Evolutionary conservation across 2,113 vertebrate species (phyloP).

Genomic region (Excalfactoria chinensis): DNA sequence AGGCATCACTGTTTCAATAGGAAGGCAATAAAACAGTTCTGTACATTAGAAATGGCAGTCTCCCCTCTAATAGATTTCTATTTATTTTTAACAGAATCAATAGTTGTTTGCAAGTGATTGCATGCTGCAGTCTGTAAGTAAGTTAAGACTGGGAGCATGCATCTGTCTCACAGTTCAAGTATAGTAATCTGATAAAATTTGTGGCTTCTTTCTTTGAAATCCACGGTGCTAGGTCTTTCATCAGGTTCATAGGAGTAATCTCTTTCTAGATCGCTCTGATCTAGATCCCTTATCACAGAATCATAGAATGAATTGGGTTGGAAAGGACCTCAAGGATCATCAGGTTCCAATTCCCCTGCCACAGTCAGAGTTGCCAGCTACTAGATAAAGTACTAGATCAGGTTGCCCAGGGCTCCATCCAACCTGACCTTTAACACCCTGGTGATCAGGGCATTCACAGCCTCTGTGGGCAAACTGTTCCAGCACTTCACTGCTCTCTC

Average conservation of each 20-base stretch:
- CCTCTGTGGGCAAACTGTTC: too few relatives aligned
- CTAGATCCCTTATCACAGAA: conserved; percentile 7
- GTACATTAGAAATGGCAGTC: conserved; percentile 60
- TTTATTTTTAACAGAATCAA: conserved; percentile 83
- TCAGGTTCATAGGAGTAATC: conserved; percentile 16
- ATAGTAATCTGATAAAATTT: conserved; percentile 59
- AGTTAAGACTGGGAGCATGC: conserved; percentile 61
- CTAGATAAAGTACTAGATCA: too few relatives aligned
- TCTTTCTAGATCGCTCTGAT: conserved; percentile 21
- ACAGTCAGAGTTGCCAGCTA: too few relatives aligned
- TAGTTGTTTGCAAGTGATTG: conserved; percentile 79
- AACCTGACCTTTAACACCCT: too few relatives aligned
- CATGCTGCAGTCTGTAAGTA: conserved; percentile 68
- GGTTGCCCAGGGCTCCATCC: too few relatives aligned
- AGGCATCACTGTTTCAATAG: conserved; percentile 70
- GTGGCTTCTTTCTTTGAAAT: conserved; percentile 45
- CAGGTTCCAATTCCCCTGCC: too few relatives aligned
- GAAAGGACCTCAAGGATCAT: too few relatives aligned
- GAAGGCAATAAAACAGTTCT: conserved; percentile 70
- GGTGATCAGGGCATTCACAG: too few relatives aligned
- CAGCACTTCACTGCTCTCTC: too few relatives aligned
- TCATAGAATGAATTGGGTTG: too few relatives aligned
- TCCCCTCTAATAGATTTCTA: conserved; percentile 71
- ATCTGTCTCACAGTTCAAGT: conserved; percentile 31
- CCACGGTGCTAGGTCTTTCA: conserved; percentile 38